Base-by-base conservation (phyloP, 2,888 invertebrate species). In the Tigriopus californicus region DNA sequence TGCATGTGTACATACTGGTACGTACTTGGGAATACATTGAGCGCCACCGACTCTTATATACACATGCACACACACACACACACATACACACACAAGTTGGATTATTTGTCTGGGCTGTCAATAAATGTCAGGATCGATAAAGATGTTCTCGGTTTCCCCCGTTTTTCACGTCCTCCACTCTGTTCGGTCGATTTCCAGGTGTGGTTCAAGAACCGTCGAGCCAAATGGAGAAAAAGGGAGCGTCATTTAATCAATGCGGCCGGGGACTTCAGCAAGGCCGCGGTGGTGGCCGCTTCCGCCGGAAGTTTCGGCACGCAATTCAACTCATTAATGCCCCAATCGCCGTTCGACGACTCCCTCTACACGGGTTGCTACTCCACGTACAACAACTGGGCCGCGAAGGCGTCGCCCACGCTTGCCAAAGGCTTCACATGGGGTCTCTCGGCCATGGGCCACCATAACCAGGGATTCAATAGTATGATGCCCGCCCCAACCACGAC, bases 171-270 rank as follows among this genome's bases (percentile, higher is more conserved):
- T 3, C 33, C 8, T 33, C 33, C 8, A 33, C 33, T 22, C 4
- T 25, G 20, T 48, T 2, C 18, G 15, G 13, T 57, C 10, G n/a
- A 48, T 56, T 63, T 64, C 18, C 78, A 94, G 94, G 94, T 95
- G 58, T 95, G 95, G 95, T 95, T 95, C 74, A 95, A 95, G 75
- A 95, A 95, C 71, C 80, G 95, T 61, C 79, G 95, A 65, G 95
- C 95, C 64, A 95, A 95, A 76, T 95, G 90, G 89, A 80, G 95
- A 67, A 95, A 95, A 72, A 83, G 94, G 59, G 92, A 94, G 70
- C 78, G 91, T 15, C 90, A 90, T 71, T 88, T 88, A 1, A 86
- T 89, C 84, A 88, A 87, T 1, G 86, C 53, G 82, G 87, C 85
- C 1, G 49, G 49, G 5, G 89, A 86, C 72, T 59, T 59, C 33